phyloP scores from a whole-genome alignment of 2,113 vertebrate species.

The Coracopsis vasa region DNA sequence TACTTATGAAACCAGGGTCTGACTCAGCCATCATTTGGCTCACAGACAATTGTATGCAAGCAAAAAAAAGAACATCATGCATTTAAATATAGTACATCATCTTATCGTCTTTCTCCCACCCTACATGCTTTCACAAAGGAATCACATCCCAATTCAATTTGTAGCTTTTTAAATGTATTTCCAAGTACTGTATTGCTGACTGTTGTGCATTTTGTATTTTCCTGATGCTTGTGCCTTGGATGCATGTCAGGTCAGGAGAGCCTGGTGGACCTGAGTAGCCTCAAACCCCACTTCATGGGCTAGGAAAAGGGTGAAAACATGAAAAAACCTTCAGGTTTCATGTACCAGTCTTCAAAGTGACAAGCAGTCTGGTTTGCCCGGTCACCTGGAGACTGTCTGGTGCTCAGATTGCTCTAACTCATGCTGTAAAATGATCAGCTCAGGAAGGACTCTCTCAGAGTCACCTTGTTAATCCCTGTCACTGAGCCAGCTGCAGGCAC shows the following conservation, averaged over 20 bases:
- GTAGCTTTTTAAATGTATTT: not conserved
- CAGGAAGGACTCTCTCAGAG: not conserved
- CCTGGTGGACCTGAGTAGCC: not conserved
- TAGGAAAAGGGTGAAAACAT: not conserved
- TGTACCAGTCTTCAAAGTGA: not conserved
- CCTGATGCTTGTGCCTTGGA: not conserved
- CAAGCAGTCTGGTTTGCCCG: not conserved
- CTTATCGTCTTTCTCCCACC: not conserved
- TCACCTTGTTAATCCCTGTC: not conserved
- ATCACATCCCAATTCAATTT: not conserved
- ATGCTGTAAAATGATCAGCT: not conserved
- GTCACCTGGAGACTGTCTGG: not conserved
- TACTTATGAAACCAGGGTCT: not conserved
- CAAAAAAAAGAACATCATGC: slow-evolving; percentile 1
- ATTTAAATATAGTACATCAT: not conserved
- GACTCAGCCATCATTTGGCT: slow-evolving; percentile 14
- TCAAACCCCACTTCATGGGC: not conserved
- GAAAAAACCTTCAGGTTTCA: not conserved
- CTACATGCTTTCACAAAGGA: not conserved
- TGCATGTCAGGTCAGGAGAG: not conserved
- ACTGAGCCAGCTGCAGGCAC: not conserved
- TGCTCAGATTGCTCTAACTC: not conserved
- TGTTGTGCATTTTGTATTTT: not conserved
- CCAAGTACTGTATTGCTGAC: not conserved
- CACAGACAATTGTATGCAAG: not conserved